Evolutionary conservation across 1,140 invertebrate genomes (phyloP).

Genomic region (Drosophila jambulina): DNA sequence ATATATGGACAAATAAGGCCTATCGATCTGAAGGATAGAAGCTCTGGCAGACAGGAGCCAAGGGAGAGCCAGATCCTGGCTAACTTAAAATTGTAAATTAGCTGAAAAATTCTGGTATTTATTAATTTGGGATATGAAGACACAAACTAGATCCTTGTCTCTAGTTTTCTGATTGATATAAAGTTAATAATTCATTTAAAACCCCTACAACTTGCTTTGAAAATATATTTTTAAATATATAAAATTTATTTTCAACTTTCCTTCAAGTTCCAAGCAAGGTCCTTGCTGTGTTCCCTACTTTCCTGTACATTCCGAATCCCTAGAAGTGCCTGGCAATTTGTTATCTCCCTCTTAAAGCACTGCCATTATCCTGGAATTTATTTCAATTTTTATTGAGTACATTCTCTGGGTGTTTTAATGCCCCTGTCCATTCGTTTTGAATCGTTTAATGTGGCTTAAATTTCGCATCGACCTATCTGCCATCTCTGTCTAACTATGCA

Average conservation of each 20-base stretch:
- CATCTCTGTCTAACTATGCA: conserved; percentile 45
- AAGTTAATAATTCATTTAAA: background rate
- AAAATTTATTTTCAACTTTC: background rate
- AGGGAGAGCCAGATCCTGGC: background rate
- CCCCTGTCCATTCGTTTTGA: background rate
- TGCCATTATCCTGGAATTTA: conserved; percentile 19
- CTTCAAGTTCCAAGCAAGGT: background rate
- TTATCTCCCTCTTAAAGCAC: background rate
- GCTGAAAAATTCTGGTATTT: background rate
- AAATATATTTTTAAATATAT: background rate
- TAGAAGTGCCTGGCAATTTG: background rate
- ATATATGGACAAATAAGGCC: background rate
- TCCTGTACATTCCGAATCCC: background rate
- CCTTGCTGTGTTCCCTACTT: background rate
- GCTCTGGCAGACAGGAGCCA: background rate
- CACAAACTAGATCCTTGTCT: too few relatives aligned
- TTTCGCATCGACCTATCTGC: conserved; percentile 36
- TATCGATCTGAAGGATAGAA: background rate
- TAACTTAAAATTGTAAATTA: background rate
- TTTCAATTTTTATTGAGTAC: conserved; percentile 8
- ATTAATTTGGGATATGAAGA: background rate
- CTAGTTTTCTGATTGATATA: background rate
- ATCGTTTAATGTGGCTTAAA: conserved; percentile 42
- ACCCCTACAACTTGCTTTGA: background rate
- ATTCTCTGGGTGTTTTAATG: background rate